phyloP scores from a whole-genome alignment of 2,888 invertebrate species.

The Meiosimyza platycephala region DNA sequence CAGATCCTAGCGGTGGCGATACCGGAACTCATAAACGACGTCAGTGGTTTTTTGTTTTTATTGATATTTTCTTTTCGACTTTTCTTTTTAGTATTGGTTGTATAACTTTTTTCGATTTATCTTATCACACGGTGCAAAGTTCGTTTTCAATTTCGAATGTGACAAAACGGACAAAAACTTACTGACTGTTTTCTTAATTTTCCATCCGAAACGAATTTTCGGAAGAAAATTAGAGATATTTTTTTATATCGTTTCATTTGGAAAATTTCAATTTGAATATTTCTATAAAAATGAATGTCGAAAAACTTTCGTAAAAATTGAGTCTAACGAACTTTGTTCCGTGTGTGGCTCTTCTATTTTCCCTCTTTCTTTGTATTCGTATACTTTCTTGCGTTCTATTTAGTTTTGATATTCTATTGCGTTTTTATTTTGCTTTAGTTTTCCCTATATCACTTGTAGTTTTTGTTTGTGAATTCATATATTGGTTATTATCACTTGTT shows the following conservation, averaged over 20 bases:
- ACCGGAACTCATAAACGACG: constrained; percentile 53
- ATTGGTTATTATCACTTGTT: too few relatives aligned
- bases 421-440: constrained; percentile 11
- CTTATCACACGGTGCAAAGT: constrained; percentile 4
- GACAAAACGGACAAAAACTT: too few relatives aligned
- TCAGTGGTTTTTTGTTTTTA: constrained; percentile 62
- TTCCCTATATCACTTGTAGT: neutral
- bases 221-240: too few relatives aligned
- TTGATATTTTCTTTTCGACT: constrained; percentile 38
- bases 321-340: too few relatives aligned
- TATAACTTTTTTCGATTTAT: constrained; percentile 27
- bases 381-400: constrained; percentile 15
- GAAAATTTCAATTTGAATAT: too few relatives aligned
- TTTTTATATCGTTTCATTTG: too few relatives aligned
- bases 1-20: constrained; percentile 47
- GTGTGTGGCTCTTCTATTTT: neutral
- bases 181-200: too few relatives aligned
- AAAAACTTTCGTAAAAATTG: too few relatives aligned
- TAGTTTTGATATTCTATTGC: constrained; percentile 33
- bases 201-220: too few relatives aligned
- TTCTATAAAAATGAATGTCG: too few relatives aligned
- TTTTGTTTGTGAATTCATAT: too few relatives aligned
- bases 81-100: constrained; percentile 41
- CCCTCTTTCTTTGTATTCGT: constrained; percentile 30
- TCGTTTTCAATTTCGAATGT: neutral